Evolutionary conservation across 2,888 invertebrate genomes (phyloP).

Genomic region (Stomorhina lunata): DNA sequence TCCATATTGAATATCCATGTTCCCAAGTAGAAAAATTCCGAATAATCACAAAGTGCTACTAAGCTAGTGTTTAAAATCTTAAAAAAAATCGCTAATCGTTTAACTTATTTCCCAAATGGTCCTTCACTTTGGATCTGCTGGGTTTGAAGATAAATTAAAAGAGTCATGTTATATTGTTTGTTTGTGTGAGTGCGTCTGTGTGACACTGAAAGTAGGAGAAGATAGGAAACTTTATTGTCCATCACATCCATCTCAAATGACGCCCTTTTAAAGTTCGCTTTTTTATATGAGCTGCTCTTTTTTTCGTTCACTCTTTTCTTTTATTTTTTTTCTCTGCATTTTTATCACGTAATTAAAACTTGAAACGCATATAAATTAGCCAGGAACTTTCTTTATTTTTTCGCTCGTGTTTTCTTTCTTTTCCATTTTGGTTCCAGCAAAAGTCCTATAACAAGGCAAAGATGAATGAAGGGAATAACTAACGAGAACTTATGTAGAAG

Average conservation of each 20-base stretch:
- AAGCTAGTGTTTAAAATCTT: too few species aligned
- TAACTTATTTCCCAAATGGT: too few species aligned
- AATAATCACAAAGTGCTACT: too few species aligned
- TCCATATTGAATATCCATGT: too few species aligned
- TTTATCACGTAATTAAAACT: slow-evolving; percentile 78
- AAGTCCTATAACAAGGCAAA: slow-evolving; percentile 47
- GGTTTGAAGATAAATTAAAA: slow-evolving; percentile 25
- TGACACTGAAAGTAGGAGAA: slow-evolving; percentile 18
- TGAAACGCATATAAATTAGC: slow-evolving; percentile 79
- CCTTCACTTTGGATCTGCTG: too few species aligned
- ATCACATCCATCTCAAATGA: slow-evolving; percentile 61
- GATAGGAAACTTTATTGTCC: slow-evolving; percentile 47
- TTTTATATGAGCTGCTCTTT: slow-evolving; percentile 62
- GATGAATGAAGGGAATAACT: slow-evolving; percentile 53
- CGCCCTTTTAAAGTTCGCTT: slow-evolving; percentile 61
- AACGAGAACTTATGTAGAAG: slow-evolving; percentile 21
- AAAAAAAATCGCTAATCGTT: too few species aligned
- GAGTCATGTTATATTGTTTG: too few species aligned
- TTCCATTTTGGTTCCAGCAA: slow-evolving; percentile 41
- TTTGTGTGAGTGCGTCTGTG: background rate
- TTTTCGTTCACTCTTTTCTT: slow-evolving; percentile 13
- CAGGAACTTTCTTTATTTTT: slow-evolving; percentile 64
- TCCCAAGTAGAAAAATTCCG: too few species aligned
- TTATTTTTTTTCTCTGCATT: slow-evolving; percentile 57
- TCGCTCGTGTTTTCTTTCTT: slow-evolving; percentile 9